phyloP scores from a whole-genome alignment of 2,888 invertebrate species.

The Alviniconcha strummeri region DNA sequence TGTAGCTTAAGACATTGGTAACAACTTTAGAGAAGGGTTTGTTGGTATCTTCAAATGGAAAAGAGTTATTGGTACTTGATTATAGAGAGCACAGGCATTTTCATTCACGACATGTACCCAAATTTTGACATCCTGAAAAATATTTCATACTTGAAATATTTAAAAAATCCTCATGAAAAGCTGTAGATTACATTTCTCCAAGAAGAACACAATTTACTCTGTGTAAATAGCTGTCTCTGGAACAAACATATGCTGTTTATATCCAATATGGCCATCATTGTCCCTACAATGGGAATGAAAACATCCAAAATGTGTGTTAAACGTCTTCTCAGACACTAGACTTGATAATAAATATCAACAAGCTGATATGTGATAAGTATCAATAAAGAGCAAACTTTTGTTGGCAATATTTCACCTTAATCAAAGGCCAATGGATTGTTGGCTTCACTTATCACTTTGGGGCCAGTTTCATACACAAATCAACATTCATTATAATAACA shows the following conservation, averaged over 20 bases:
- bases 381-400: too few species aligned
- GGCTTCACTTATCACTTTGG: too few species aligned
- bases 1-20: background rate
- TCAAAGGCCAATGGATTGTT: too few species aligned
- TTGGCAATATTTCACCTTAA: too few species aligned
- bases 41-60: background rate
- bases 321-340: background rate
- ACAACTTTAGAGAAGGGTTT: background rate
- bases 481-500: too few species aligned
- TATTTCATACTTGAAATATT: background rate
- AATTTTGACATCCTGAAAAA: background rate
- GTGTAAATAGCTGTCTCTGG: background rate
- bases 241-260: background rate
- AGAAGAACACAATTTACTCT: background rate
- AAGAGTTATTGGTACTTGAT: background rate
- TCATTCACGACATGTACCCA: background rate
- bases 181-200: background rate
- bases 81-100: background rate
- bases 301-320: background rate
- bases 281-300: background rate
- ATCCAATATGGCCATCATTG: conserved; percentile 4
- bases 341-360: background rate
- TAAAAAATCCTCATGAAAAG: background rate
- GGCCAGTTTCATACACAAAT: too few species aligned
- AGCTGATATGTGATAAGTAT: too few species aligned